Percentiles rank a stretch among this genome's conserved stretches.
These are phyloP conservation scores for Dinoponera quadriceps DNA, from an alignment of 1,140 invertebrate species.

Conservation along the genomic window DNA sequence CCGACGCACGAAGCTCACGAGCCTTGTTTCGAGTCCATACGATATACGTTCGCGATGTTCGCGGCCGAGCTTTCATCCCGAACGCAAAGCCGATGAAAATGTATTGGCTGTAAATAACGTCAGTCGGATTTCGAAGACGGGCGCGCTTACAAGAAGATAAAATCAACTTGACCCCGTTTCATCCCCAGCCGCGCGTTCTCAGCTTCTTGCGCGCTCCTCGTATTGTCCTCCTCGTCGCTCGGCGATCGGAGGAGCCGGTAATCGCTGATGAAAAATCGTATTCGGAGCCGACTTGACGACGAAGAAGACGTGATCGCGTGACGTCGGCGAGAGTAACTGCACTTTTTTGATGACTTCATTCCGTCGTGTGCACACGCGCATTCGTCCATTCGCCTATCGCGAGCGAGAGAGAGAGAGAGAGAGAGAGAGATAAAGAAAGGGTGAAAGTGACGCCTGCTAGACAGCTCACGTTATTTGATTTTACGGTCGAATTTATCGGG, in stretches of 20 bases:
- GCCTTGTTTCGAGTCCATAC: constrained; percentile 43
- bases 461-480: background rate
- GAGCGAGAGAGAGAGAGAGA: too few species aligned
- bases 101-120: constrained; percentile 80
- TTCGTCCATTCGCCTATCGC: background rate
- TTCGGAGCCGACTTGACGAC: constrained; percentile 19
- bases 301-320: constrained; percentile 19
- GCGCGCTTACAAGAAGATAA: constrained; percentile 72
- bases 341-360: constrained; percentile 8
- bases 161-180: constrained; percentile 81
- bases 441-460: background rate
- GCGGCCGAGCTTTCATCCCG: constrained; percentile 29
- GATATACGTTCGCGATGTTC: constrained; percentile 51
- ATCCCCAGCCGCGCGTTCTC: constrained; percentile 62
- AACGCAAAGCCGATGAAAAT: constrained; percentile 62
- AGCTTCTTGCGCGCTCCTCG: constrained; percentile 26
- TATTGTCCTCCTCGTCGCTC: constrained; percentile 21
- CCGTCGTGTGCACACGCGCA: too few species aligned
- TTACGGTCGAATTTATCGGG: background rate
- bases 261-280: constrained; percentile 3
- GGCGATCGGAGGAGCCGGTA: constrained; percentile 5
- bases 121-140: constrained; percentile 66
- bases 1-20: constrained; percentile 4
- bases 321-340: background rate
- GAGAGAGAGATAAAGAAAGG: too few species aligned